Conservation (phyloP, 2,888 invertebrate genomes). For the Rhogogaster chlorosoma region DNA sequence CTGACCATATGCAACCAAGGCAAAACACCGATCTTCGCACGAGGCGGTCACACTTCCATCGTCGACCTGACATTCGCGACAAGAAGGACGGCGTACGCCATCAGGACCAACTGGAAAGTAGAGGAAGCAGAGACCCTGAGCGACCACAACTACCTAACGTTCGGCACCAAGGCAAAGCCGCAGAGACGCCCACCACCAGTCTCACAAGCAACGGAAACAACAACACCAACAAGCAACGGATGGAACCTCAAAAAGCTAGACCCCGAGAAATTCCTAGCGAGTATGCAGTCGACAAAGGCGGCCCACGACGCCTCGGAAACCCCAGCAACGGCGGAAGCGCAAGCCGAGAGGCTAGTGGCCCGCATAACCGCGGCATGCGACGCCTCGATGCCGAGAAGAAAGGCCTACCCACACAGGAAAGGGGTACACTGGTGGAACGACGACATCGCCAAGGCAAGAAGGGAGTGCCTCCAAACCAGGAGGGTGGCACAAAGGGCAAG, state of each 20-base stretch:
- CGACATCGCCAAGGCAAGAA: neutral
- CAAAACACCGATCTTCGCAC: neutral
- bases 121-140: neutral
- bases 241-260: too few relatives aligned
- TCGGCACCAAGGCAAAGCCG: neutral
- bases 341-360: too few relatives aligned
- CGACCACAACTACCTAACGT: neutral
- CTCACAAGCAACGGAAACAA: too few relatives aligned
- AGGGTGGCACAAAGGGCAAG: neutral
- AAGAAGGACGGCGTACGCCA: neutral
- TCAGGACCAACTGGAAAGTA: neutral
- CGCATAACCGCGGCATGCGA: neutral
- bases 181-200: neutral
- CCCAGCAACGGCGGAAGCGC: too few relatives aligned
- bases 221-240: too few relatives aligned
- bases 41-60: neutral
- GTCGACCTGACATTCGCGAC: neutral
- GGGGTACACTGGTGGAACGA: slow-evolving; percentile 21
- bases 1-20: neutral
- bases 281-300: too few relatives aligned
- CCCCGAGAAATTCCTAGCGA: too few relatives aligned
- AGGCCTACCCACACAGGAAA: neutral
- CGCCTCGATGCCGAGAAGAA: neutral
- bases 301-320: too few relatives aligned
- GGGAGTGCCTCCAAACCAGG: neutral